phyloP scores from a whole-genome alignment of 2,797 vertebrate genomes.

The Schizopygopsis malacanthus region DNA sequence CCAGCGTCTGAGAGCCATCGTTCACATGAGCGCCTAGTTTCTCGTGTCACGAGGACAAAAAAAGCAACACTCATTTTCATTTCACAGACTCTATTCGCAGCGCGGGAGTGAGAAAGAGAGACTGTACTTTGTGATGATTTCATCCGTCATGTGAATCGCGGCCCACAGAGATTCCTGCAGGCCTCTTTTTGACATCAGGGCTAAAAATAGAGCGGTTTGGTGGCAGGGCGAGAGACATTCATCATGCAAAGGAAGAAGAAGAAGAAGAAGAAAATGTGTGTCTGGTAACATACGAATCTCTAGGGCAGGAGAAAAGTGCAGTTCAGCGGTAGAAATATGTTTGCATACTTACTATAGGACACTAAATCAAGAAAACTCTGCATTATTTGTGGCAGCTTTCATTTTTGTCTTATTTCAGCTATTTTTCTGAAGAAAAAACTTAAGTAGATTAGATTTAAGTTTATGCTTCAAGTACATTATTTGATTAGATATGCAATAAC shows the following conservation, averaged over 20 bases:
- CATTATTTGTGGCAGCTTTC: background rate
- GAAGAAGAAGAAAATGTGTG: slow-evolving; percentile 19
- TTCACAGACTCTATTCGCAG: slow-evolving; percentile 75
- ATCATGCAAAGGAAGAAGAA: slow-evolving; percentile 59
- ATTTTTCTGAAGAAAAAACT: background rate
- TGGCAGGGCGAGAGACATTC: slow-evolving; percentile 57
- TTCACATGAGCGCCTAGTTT: slow-evolving; percentile 69
- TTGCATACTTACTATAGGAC: background rate
- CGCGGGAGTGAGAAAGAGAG: slow-evolving; percentile 45
- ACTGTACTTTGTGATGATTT: slow-evolving; percentile 63
- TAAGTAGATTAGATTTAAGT: background rate
- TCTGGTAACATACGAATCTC: slow-evolving; percentile 55
- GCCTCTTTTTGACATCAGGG: slow-evolving; percentile 55
- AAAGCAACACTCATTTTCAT: slow-evolving; percentile 78
- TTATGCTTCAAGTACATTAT: background rate
- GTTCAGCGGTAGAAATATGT: background rate
- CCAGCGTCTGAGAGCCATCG: slow-evolving; percentile 71
- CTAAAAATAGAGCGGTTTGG: slow-evolving; percentile 66
- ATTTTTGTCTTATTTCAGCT: background rate
- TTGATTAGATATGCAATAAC: background rate
- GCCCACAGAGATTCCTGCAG: slow-evolving; percentile 62
- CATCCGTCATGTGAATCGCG: slow-evolving; percentile 67
- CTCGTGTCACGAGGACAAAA: slow-evolving; percentile 50
- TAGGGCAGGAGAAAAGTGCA: background rate
- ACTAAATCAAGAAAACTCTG: background rate